Conservation (phyloP, 2,797 vertebrate genomes). For the Ctenochaetus hawaiiensis region DNA sequence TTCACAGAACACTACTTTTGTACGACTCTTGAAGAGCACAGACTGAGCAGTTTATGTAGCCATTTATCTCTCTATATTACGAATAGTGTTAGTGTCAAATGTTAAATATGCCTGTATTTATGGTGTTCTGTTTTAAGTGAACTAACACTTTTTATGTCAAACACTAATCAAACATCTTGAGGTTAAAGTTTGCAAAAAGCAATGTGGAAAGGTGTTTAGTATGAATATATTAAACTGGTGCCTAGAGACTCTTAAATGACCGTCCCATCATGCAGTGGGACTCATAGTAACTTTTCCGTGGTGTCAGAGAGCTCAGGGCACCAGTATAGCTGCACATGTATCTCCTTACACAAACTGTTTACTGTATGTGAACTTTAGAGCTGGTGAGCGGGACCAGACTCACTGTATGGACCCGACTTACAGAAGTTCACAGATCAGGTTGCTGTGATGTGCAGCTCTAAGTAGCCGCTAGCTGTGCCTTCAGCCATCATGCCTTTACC, state of each 20-base stretch:
- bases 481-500: constrained; percentile 15
- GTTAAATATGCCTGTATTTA: too few species aligned
- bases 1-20: too few species aligned
- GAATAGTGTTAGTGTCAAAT: too few species aligned
- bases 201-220: background rate
- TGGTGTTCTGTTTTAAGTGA: too few species aligned
- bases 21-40: too few species aligned
- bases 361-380: constrained; percentile 29
- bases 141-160: too few species aligned
- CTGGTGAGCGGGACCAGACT: constrained; percentile 36
- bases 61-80: too few species aligned
- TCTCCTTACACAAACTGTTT: constrained; percentile 40
- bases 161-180: too few species aligned
- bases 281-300: background rate
- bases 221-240: background rate
- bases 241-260: background rate
- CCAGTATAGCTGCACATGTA: background rate
- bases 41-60: too few species aligned
- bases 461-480: constrained; percentile 14
- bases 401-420: background rate
- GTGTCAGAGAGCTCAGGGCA: background rate
- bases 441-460: constrained; percentile 26
- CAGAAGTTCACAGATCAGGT: constrained; percentile 33
- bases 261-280: constrained; percentile 22
- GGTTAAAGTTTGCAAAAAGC: background rate